Percentiles rank a stretch among this genome's conserved stretches.
Evolutionary conservation across 2,113 vertebrate genomes (phyloP).

Genomic region (Todiramphus saurophagus): DNA sequence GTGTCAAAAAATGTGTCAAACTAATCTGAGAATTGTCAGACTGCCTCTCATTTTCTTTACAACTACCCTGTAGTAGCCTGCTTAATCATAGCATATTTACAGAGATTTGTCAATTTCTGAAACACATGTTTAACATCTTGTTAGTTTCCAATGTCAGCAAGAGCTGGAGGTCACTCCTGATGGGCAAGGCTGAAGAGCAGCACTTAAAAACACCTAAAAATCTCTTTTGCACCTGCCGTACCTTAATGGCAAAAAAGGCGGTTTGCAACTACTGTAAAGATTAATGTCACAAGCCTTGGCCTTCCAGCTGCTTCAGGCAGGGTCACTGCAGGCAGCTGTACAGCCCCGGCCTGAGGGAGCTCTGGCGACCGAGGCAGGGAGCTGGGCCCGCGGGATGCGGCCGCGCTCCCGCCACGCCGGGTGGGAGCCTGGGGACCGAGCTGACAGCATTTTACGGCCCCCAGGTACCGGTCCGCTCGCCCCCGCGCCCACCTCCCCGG

Average conservation of each 20-base stretch:
- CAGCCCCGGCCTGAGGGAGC: background rate
- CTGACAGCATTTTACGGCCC: background rate
- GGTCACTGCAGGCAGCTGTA: background rate
- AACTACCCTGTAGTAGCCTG: background rate
- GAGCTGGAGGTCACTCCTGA: background rate
- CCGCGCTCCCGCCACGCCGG: background rate
- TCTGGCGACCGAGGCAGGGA: no score
- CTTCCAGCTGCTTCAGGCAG: background rate
- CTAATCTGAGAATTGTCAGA: slow-evolving; percentile 28
- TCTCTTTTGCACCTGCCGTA: background rate
- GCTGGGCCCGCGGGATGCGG: background rate
- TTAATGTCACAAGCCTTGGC: background rate
- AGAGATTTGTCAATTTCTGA: background rate
- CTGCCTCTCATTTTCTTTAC: slow-evolving; percentile 10
- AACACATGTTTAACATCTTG: background rate
- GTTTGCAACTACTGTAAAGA: background rate
- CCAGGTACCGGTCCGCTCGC: background rate
- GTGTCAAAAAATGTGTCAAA: slow-evolving; percentile 46
- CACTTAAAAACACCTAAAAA: fast-evolving
- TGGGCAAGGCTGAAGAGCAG: background rate
- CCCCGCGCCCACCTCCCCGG: background rate
- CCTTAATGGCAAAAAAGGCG: no score
- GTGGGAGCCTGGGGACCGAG: background rate
- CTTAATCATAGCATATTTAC: background rate
- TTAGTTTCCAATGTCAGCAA: background rate